Evolutionary conservation across 2,113 vertebrate species (phyloP).

Genomic region (Datnioides undecimradiatus): DNA sequence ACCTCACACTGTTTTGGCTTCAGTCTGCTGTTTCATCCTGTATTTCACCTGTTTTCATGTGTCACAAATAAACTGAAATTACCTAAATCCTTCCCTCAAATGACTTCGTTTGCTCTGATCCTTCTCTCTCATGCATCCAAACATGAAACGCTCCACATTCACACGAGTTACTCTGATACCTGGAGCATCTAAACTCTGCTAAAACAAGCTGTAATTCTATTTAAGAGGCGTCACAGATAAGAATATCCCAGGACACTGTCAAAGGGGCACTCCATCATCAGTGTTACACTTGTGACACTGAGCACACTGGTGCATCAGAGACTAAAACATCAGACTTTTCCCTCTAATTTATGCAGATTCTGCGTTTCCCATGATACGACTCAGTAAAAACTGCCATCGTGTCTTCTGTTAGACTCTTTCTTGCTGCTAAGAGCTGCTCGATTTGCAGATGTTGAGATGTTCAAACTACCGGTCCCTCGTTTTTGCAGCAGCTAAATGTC

Average conservation of each 20-base stretch:
- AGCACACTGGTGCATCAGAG: too few relatives aligned
- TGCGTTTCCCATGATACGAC: slow-evolving; percentile 11
- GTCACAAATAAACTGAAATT: not conserved
- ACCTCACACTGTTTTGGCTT: too few relatives aligned
- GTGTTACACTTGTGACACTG: too few relatives aligned
- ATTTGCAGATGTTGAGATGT: not conserved
- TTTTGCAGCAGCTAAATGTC: not conserved
- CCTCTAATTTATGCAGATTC: too few relatives aligned
- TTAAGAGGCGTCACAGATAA: not conserved
- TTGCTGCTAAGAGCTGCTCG: not conserved
- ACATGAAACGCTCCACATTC: not conserved
- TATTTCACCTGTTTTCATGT: not conserved
- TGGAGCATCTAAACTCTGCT: not conserved
- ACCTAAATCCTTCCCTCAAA: not conserved
- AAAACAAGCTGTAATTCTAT: not conserved
- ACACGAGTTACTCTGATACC: not conserved
- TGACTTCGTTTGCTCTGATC: not conserved
- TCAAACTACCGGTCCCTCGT: not conserved
- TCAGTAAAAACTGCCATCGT: not conserved
- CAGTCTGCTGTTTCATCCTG: not conserved
- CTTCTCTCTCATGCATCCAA: not conserved
- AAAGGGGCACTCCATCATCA: not conserved
- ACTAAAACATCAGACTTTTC: too few relatives aligned
- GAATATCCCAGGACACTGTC: too few relatives aligned
- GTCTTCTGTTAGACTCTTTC: too few relatives aligned